Evolutionary conservation across 2,888 invertebrate species (phyloP).

Genomic region (Plusia festucae): DNA sequence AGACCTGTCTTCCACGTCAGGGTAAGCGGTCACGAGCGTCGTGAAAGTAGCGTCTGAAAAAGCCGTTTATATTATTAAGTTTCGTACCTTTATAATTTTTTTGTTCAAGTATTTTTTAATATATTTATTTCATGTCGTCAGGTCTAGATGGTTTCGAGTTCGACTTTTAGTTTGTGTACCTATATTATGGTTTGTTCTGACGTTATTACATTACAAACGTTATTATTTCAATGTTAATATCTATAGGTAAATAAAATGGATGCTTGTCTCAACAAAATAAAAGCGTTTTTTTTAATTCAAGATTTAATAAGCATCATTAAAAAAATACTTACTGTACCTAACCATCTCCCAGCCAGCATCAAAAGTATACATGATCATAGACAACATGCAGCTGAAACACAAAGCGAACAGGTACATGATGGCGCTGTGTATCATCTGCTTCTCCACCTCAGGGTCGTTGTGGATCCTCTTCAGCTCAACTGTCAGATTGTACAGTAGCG

Average conservation of each 20-base stretch:
- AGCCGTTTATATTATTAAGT: neutral
- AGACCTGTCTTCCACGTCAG: conserved; percentile 62
- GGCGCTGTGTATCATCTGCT: conserved; percentile 65
- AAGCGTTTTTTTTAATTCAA: too few species aligned
- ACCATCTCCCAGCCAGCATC: conserved; percentile 53
- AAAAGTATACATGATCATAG: conserved; percentile 58
- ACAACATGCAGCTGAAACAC: conserved; percentile 33
- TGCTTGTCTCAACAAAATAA: neutral
- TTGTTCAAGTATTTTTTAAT: neutral
- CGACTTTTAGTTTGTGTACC: too few species aligned
- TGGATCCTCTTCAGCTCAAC: conserved; percentile 61
- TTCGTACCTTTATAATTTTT: neutral
- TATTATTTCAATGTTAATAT: neutral
- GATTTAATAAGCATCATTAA: neutral
- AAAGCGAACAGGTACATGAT: conserved; percentile 57
- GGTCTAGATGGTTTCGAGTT: neutral
- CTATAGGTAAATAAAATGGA: neutral
- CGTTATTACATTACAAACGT: too few species aligned
- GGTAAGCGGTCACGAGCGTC: conserved; percentile 66
- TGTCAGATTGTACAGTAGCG: conserved; percentile 58
- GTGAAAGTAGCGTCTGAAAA: conserved; percentile 63
- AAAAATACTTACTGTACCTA: conserved; percentile 47
- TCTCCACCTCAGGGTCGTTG: conserved; percentile 69
- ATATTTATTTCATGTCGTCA: neutral
- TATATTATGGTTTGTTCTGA: too few species aligned